Conservation (phyloP, 2,888 invertebrate genomes). For the Macrophya alboannulata region DNA sequence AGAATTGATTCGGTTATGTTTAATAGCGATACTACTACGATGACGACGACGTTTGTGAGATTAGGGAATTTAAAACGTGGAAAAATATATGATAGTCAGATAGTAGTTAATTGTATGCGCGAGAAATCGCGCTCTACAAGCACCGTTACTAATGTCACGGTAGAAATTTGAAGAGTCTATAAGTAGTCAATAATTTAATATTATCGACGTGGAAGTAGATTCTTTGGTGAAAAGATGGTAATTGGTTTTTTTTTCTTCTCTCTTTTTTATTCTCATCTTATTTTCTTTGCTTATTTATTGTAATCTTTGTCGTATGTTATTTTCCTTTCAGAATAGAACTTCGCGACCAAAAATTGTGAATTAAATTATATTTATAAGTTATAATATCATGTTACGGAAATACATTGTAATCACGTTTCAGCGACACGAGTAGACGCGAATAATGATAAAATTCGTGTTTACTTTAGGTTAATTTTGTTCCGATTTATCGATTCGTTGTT, state of each 20-base stretch:
- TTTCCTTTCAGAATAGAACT: neutral
- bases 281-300: neutral
- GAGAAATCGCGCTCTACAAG: conserved; percentile 14
- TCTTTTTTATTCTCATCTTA: neutral
- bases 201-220: conserved; percentile 47
- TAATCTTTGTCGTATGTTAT: neutral
- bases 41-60: neutral
- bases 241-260: neutral
- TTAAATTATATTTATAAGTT: neutral
- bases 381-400: conserved; percentile 9
- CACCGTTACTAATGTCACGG: conserved; percentile 34
- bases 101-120: neutral
- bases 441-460: neutral
- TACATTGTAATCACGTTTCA: neutral
- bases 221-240: neutral
- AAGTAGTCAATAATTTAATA: conserved; percentile 40
- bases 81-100: conserved; percentile 7
- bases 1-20: conserved; percentile 4
- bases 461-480: neutral
- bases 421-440: neutral
- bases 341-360: neutral
- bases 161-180: conserved; percentile 22
- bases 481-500: neutral
- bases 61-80: conserved; percentile 4
- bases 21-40: neutral